A percentile compares a stretch with the other conserved stretches of the same genome.
Conservation (phyloP, 35 echinoderm and acorn worm genomes). For the Hemicentrotus pulcherrimus region DNA sequence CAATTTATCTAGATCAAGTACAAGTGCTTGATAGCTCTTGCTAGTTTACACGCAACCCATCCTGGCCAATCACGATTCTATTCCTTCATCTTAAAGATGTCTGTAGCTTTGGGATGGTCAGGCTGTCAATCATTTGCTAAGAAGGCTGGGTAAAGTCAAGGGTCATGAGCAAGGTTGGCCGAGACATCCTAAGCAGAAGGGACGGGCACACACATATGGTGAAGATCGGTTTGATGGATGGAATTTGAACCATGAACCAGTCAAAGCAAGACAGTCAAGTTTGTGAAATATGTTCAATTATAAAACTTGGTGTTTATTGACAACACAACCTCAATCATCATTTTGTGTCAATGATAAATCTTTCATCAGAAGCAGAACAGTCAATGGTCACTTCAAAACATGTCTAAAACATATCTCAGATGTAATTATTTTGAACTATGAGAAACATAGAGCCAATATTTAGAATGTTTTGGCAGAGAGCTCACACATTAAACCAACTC, state of each 20-base stretch:
- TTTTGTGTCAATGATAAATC: neutral
- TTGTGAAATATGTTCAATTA: neutral
- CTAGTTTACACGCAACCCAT: neutral
- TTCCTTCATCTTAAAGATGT: neutral
- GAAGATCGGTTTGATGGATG: neutral
- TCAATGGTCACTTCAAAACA: neutral
- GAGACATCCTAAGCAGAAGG: neutral
- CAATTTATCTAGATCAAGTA: neutral
- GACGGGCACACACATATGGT: neutral
- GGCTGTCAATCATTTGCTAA: neutral
- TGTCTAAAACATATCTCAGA: neutral
- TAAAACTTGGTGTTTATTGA: neutral
- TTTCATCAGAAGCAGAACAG: neutral
- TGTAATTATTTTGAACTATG: neutral
- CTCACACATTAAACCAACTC: too few species aligned
- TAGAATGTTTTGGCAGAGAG: too few species aligned
- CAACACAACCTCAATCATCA: neutral
- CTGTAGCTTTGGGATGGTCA: neutral
- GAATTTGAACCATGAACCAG: neutral
- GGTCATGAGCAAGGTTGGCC: neutral
- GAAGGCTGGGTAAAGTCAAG: neutral
- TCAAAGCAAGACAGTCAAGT: neutral
- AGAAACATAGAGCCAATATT: too few species aligned
- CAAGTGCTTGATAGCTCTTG: neutral
- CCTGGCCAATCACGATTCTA: neutral